Evolutionary conservation across 2,888 invertebrate genomes (phyloP).

Genomic region (Dynastes tityus): DNA sequence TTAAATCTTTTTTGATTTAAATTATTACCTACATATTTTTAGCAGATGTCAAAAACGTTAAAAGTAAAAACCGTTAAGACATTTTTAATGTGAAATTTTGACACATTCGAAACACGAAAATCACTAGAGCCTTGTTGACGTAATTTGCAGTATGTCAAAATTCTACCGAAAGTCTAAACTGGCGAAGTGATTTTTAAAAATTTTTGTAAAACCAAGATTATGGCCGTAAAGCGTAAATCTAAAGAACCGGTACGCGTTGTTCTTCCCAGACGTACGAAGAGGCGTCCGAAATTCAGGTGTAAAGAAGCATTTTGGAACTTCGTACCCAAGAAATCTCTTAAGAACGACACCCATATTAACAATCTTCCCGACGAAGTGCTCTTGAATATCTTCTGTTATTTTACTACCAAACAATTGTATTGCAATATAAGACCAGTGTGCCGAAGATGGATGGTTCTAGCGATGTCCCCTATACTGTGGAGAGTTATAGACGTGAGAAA

Average conservation of each 20-base stretch:
- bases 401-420: conserved; percentile 54
- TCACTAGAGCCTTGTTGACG: conserved; percentile 4
- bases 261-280: conserved; percentile 42
- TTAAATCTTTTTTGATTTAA: too few relatives aligned
- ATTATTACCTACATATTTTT: too few relatives aligned
- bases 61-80: background rate
- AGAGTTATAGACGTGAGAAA: conserved; percentile 49
- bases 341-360: conserved; percentile 36
- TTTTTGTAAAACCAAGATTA: conserved; percentile 42
- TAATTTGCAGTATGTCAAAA: conserved; percentile 37
- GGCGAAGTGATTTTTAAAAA: conserved; percentile 20
- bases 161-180: conserved; percentile 38
- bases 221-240: conserved; percentile 44
- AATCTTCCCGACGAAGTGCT: conserved; percentile 55
- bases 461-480: conserved; percentile 53
- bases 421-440: conserved; percentile 53
- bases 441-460: conserved; percentile 50
- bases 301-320: conserved; percentile 28
- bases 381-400: conserved; percentile 51
- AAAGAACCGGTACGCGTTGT: conserved; percentile 43
- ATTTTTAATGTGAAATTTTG: background rate
- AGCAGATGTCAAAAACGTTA: background rate
- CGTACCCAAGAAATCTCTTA: conserved; percentile 24
- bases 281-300: conserved; percentile 29
- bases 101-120: background rate